Percentiles rank a stretch among this genome's conserved stretches.
Conservation (phyloP, 2,113 vertebrate species). For the Guaruba guarouba region DNA sequence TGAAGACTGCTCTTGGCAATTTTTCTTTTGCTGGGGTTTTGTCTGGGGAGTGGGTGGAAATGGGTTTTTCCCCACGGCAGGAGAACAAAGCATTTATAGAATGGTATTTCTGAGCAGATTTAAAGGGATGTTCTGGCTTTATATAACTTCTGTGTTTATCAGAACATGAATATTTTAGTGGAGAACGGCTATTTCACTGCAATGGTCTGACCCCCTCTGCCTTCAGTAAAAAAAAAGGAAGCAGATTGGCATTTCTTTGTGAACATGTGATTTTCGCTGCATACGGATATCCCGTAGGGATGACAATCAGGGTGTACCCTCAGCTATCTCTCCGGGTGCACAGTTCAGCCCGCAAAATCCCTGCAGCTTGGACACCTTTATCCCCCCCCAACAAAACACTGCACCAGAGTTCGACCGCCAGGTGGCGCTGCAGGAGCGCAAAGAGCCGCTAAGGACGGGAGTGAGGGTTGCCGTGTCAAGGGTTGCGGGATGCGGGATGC, state of each 20-base stretch:
- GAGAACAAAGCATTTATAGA: background rate
- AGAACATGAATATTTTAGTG: background rate
- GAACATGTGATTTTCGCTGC: rapidly evolving
- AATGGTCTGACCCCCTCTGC: background rate
- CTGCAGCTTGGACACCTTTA: background rate
- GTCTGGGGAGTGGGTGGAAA: background rate
- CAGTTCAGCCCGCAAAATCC: background rate
- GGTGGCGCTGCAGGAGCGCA: background rate
- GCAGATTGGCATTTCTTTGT: background rate
- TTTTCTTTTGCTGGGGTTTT: conserved; percentile 5
- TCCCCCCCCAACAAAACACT: rapidly evolving
- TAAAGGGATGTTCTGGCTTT: background rate
- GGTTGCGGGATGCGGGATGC: rapidly evolving
- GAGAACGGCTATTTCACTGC: rapidly evolving
- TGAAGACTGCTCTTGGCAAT: background rate
- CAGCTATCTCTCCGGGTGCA: background rate
- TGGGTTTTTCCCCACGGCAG: background rate
- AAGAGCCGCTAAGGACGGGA: background rate
- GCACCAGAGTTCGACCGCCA: rapidly evolving
- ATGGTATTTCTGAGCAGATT: background rate
- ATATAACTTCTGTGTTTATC: background rate
- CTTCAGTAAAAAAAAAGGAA: background rate
- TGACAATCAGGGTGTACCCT: rapidly evolving
- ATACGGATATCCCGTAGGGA: rapidly evolving
- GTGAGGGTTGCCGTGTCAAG: rapidly evolving